These are phyloP conservation scores for Arothron firmamentum DNA, from an alignment of 2,113 vertebrate species.

Conservation along the genomic window DNA sequence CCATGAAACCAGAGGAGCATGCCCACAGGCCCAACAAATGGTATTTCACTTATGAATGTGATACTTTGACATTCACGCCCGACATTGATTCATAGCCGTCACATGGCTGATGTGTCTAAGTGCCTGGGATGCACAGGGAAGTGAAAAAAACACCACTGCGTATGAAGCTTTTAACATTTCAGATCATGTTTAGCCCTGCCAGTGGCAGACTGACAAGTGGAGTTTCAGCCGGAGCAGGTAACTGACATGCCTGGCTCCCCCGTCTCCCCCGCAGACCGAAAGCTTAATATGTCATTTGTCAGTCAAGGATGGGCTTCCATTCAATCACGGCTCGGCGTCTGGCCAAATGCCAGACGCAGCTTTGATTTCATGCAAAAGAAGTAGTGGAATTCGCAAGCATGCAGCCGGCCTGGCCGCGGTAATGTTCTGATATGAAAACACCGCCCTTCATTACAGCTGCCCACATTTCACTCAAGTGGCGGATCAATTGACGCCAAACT, in stretches of 20 bases:
- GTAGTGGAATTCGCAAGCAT: constrained; percentile 44
- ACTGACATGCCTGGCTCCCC: constrained; percentile 73
- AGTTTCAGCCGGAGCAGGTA: constrained; percentile 74
- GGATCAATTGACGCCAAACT: constrained; percentile 37
- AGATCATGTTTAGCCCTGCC: constrained; percentile 75
- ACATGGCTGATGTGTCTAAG: constrained; percentile 69
- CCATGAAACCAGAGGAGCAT: constrained; percentile 54
- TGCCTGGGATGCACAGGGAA: constrained; percentile 60
- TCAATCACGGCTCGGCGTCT: constrained; percentile 72
- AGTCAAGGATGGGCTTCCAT: constrained; percentile 77
- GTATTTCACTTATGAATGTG: constrained; percentile 67
- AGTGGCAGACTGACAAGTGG: constrained; percentile 76
- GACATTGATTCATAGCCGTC: constrained; percentile 69
- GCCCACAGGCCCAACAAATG: constrained; percentile 65
- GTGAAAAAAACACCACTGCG: constrained; percentile 62
- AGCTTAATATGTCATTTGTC: constrained; percentile 81
- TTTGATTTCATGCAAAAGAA: constrained; percentile 67
- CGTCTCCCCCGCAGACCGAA: constrained; percentile 63
- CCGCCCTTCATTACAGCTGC: constrained; percentile 29
- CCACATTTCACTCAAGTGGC: constrained; percentile 21
- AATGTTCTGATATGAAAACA: constrained; percentile 36
- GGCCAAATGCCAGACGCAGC: constrained; percentile 62
- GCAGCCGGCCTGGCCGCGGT: constrained; percentile 33
- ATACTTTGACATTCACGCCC: constrained; percentile 71
- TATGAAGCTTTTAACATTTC: constrained; percentile 74